Percentiles rank a stretch among this genome's conserved stretches.
Conservation (phyloP, 2,797 vertebrate genomes). For the Falco peregrinus region DNA sequence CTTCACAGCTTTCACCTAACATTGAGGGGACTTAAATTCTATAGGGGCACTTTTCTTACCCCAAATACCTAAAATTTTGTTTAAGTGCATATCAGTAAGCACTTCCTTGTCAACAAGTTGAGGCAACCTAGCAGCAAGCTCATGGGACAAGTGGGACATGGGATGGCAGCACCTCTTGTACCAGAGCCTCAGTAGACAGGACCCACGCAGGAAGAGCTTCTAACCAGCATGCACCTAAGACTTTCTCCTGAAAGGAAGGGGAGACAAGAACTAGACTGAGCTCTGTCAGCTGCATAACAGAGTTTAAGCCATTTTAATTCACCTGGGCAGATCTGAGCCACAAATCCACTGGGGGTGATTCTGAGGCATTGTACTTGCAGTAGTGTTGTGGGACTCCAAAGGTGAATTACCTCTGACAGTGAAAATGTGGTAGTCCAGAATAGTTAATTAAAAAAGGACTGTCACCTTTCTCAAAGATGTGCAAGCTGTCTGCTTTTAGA, state of each 20-base stretch:
- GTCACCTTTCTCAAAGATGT: neutral
- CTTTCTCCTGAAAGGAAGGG: neutral
- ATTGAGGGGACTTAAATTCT: neutral
- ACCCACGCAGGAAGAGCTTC: neutral
- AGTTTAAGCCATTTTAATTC: neutral
- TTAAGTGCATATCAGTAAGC: neutral
- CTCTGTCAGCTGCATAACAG: neutral
- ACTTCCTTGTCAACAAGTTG: neutral
- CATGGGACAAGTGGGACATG: neutral
- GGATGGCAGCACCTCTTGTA: neutral
- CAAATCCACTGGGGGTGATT: neutral
- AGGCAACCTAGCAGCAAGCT: neutral
- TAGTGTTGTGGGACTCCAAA: neutral
- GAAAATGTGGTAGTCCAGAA: neutral
- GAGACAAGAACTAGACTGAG: neutral
- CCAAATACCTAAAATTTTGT: neutral
- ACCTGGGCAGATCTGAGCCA: neutral
- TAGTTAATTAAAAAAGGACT: neutral
- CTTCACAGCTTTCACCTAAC: neutral
- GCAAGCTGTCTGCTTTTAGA: neutral
- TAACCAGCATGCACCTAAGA: neutral
- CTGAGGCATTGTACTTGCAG: neutral
- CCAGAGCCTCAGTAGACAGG: neutral
- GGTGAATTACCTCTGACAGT: neutral
- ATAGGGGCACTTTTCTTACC: neutral